Evolutionary conservation across 2,888 invertebrate species (phyloP).

Genomic region (Matsumyia berberina): DNA sequence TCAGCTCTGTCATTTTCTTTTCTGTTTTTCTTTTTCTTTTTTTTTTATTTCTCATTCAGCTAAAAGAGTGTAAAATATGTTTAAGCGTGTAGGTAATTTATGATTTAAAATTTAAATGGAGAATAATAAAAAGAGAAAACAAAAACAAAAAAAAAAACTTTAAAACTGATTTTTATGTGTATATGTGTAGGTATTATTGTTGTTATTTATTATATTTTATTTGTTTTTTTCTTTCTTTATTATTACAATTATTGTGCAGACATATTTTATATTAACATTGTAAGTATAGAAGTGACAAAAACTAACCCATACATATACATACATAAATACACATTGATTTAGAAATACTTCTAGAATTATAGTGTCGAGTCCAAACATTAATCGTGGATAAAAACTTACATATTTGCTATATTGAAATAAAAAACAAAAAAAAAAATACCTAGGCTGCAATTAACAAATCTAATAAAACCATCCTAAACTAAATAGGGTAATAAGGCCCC

Average conservation of each 20-base stretch:
- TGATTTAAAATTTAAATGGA: constrained; percentile 64
- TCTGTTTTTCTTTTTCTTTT: constrained; percentile 20
- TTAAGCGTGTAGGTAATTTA: constrained; percentile 70
- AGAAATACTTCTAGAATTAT: constrained; percentile 60
- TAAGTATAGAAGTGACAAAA: constrained; percentile 62
- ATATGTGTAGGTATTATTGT: constrained; percentile 74
- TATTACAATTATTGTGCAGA: constrained; percentile 61
- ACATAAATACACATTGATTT: constrained; percentile 57
- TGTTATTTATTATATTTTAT: constrained; percentile 73
- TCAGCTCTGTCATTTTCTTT: constrained; percentile 53
- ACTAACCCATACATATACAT: constrained; percentile 52
- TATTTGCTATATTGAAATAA: constrained; percentile 67
- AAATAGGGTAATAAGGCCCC: constrained; percentile 51
- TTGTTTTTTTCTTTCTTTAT: constrained; percentile 46
- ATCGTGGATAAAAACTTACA: constrained; percentile 56
- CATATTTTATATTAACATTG: constrained; percentile 64
- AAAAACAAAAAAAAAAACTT: constrained; percentile 42
- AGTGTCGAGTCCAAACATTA: constrained; percentile 67
- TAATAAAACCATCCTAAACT: constrained; percentile 61
- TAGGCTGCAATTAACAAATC: constrained; percentile 70
- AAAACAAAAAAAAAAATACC: constrained; percentile 45
- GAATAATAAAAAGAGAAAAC: constrained; percentile 31
- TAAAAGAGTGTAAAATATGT: constrained; percentile 64
- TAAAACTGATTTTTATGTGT: constrained; percentile 71
- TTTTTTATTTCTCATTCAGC: constrained; percentile 50